Percentiles rank a stretch among this genome's conserved stretches.
These are phyloP conservation scores for Zoanthus gigantus DNA, from an alignment of 92 coral and sea anemone genomes.

Conservation along the genomic window DNA sequence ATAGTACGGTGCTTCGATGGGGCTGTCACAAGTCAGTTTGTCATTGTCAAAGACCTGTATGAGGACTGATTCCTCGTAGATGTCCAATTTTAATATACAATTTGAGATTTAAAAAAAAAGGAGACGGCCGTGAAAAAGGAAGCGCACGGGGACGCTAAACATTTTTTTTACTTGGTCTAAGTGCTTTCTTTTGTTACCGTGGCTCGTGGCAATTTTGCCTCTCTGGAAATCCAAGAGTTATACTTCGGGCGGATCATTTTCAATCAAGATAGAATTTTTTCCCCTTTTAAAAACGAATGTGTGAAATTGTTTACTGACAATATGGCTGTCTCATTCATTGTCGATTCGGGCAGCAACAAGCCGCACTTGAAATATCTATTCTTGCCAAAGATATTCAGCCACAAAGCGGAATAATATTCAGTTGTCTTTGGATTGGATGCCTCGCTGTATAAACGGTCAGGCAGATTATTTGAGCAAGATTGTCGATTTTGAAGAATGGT, in stretches of 20 bases:
- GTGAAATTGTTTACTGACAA: slow-evolving; percentile 33
- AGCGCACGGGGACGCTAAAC: too few species aligned
- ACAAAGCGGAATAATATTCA: slow-evolving; percentile 6
- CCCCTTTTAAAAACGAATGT: slow-evolving; percentile 15
- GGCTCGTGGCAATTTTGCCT: slow-evolving; percentile 33
- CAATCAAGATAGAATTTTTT: slow-evolving; percentile 16
- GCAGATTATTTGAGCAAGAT: slow-evolving; percentile 41
- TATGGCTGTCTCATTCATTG: slow-evolving; percentile 27
- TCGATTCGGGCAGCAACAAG: slow-evolving; percentile 42
- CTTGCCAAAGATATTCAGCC: slow-evolving; percentile 15
- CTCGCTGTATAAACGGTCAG: neutral
- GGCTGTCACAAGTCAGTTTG: too few species aligned
- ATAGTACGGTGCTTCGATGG: too few species aligned
- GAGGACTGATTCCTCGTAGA: too few species aligned
- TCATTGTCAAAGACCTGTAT: too few species aligned
- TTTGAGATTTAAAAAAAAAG: too few species aligned
- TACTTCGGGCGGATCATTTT: slow-evolving; percentile 33
- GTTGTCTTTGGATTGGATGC: neutral
- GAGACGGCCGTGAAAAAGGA: too few species aligned
- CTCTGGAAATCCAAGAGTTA: slow-evolving; percentile 30
- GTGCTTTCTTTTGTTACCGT: slow-evolving; percentile 8
- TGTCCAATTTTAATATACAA: too few species aligned
- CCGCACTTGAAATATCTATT: slow-evolving; percentile 27
- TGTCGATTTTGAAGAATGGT: slow-evolving; percentile 50
- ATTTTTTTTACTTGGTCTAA: too few species aligned